phyloP scores from a whole-genome alignment of 2,113 vertebrate species.

The Festucalex cinctus region DNA sequence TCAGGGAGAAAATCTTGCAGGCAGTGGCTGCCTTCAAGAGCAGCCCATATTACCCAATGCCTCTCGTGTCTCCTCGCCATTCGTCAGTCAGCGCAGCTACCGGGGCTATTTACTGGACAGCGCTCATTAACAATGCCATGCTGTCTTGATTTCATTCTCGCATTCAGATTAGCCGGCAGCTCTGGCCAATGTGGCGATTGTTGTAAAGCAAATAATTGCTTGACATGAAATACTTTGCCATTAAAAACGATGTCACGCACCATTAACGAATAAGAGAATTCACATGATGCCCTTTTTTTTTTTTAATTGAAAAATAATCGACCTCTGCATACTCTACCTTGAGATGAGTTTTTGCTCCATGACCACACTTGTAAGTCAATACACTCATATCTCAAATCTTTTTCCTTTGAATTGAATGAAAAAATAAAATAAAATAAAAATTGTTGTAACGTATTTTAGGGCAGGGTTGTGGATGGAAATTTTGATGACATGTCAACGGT shows the following conservation, averaged over 20 bases:
- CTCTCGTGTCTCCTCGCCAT: conserved; percentile 24
- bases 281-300: neutral
- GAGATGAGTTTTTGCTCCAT: too few species aligned
- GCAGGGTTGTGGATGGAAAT: too few species aligned
- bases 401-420: neutral
- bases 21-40: conserved; percentile 54
- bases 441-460: too few species aligned
- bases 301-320: conserved; percentile 4
- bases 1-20: conserved; percentile 47
- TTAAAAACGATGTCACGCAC: conserved; percentile 11
- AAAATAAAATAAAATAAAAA: too few species aligned
- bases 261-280: conserved; percentile 17
- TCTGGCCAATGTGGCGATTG: conserved; percentile 17
- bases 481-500: too few species aligned
- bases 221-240: conserved; percentile 6
- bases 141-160: conserved; percentile 19
- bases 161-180: conserved; percentile 17
- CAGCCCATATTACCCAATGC: conserved; percentile 46
- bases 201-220: conserved; percentile 15
- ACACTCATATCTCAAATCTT: neutral
- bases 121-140: conserved; percentile 35
- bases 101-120: conserved; percentile 29
- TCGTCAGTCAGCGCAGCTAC: conserved; percentile 38
- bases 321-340: neutral
- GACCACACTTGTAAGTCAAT: too few species aligned